phyloP scores from a whole-genome alignment of 2,888 invertebrate genomes.

The Scaptomyza caliginosa region DNA sequence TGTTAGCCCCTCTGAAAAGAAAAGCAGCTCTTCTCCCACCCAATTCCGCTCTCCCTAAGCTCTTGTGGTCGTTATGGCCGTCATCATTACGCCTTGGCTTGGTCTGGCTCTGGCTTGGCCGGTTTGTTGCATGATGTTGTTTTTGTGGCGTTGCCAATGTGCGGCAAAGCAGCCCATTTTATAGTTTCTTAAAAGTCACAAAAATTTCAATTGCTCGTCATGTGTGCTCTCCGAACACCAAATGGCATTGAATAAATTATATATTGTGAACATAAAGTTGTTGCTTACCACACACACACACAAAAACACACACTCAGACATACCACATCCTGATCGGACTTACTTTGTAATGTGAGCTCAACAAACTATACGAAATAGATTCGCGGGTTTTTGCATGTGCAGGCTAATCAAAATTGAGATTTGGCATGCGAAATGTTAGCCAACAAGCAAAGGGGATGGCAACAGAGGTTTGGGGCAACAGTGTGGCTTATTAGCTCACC shows the following conservation, averaged over 20 bases:
- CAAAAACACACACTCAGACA: no score
- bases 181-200: constrained; percentile 79
- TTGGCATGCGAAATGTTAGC: constrained; percentile 3
- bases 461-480: background rate
- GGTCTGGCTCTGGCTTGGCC: constrained; percentile 29
- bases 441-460: background rate
- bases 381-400: constrained; percentile 44
- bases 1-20: constrained; percentile 7
- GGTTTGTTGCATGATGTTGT: constrained; percentile 13
- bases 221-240: constrained; percentile 54
- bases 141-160: constrained; percentile 16
- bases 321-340: constrained; percentile 36
- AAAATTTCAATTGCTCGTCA: constrained; percentile 81
- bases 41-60: background rate
- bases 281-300: constrained; percentile 66
- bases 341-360: constrained; percentile 40
- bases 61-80: constrained; percentile 62
- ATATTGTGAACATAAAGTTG: constrained; percentile 74
- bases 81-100: constrained; percentile 71
- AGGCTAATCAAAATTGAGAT: constrained; percentile 60
- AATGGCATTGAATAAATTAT: constrained; percentile 79
- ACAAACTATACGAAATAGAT: constrained; percentile 6
- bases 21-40: constrained; percentile 1
- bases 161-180: constrained; percentile 70
- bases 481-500: constrained; percentile 46